Evolutionary conservation across 2,113 vertebrate genomes (phyloP), one percentile per base, ranked within the genome.

Genomic region (Misgurnus anguillicaudatus): DNA sequence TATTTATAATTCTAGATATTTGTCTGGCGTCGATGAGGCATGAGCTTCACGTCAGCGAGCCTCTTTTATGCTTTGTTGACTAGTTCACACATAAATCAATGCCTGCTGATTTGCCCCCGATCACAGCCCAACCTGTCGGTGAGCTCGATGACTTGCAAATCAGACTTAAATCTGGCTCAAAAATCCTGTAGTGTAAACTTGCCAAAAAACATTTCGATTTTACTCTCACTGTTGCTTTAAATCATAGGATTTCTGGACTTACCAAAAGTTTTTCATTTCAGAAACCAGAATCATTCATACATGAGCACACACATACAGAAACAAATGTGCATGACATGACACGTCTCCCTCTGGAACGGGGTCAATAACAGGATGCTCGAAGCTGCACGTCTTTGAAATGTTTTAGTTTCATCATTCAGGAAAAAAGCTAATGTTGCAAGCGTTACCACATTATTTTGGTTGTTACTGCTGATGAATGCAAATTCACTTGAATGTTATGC

Each of bases 351-450:
- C 51, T 53, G 4, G 51, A 16, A 8, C 17, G 51, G 13, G 53
- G 17, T 55, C 53, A 55, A 16, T 55, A 55, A 2, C 17, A n/a
- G 17, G 53, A 70, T 55, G 48, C 9, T 36, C 36, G 67, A 53
- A 48, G 38, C n/a, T 19, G 53, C 69, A 72, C 51, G 17, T 41
- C 51, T 72, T 58, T 58, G 36, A 57, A 57, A 4, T 57, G 48
- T 57, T 72, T 58, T 3, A 0, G 48, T 57, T 72, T 58, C 6
- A 0, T 72, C 53, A 72, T 58, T 72, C 13, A 21, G 51, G 53
- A 58, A 3, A 57, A 38, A 38, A 21, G 36, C 69, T 72, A 3
- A 71, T 72, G 51, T 58, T 71, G 51, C 55, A 72, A 58, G 36
- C 36, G 45, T 51, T 13, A 69, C 8, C 2, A 51, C 13, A 13